Percentiles rank a stretch among this genome's conserved stretches.
These are phyloP conservation scores for Ciconia stormi DNA, from an alignment of 2,113 vertebrate genomes.

Conservation along the genomic window DNA sequence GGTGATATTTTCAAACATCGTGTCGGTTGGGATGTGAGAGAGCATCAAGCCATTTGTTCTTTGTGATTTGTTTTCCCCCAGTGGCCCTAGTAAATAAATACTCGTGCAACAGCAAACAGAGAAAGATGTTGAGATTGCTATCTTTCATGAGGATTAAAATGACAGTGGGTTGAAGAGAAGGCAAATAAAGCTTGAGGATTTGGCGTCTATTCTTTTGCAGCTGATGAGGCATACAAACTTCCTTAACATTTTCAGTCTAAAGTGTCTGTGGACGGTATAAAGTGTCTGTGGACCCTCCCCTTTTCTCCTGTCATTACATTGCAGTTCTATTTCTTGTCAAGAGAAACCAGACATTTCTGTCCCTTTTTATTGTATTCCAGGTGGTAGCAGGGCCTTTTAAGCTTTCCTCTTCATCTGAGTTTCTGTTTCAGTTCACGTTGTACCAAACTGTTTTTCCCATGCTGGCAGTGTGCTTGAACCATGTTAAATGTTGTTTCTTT, in stretches of 20 bases:
- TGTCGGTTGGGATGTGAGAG: neutral
- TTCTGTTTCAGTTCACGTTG: slow-evolving; percentile 25
- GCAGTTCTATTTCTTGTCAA: slow-evolving; percentile 24
- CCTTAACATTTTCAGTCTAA: neutral
- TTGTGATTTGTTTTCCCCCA: slow-evolving; percentile 43
- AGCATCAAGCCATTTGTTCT: slow-evolving; percentile 35
- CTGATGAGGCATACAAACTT: neutral
- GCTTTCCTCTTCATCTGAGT: neutral
- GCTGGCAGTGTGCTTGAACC: neutral
- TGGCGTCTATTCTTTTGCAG: slow-evolving; percentile 17
- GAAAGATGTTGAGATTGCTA: slow-evolving; percentile 66
- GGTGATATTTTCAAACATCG: slow-evolving; percentile 11
- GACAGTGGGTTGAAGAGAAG: slow-evolving; percentile 21
- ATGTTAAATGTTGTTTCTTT: slow-evolving; percentile 21
- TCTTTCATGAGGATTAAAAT: slow-evolving; percentile 69
- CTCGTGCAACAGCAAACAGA: slow-evolving; percentile 30
- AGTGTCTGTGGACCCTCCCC: neutral
- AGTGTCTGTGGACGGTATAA: neutral
- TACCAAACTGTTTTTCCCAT: neutral
- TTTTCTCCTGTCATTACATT: neutral
- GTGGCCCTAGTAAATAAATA: slow-evolving; percentile 49
- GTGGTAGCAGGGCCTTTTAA: slow-evolving; percentile 6
- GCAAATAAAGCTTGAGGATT: slow-evolving; percentile 51
- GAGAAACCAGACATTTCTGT: neutral
- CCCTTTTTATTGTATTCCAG: neutral